These are phyloP conservation scores for Arenaria interpres DNA, from an alignment of 2,113 vertebrate genomes.

Conservation along the genomic window DNA sequence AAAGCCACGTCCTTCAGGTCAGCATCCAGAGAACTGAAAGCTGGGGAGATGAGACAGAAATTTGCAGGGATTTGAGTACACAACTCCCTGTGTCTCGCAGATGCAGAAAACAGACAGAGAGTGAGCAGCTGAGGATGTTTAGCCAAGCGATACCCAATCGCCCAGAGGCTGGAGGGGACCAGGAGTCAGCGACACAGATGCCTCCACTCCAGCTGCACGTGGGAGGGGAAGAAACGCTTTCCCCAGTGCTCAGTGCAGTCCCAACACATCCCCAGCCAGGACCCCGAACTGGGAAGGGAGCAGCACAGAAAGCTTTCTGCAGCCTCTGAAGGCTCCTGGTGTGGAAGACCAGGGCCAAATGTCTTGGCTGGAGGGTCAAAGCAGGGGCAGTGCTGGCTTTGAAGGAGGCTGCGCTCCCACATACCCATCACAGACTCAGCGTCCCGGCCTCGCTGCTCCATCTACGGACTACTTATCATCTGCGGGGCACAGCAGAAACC, in stretches of 20 bases:
- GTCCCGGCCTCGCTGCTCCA: fast-evolving
- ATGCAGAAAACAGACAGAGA: background rate
- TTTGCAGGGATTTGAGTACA: background rate
- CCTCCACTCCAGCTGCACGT: background rate
- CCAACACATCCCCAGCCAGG: background rate
- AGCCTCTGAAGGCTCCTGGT: background rate
- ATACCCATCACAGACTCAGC: background rate
- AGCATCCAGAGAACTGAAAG: background rate
- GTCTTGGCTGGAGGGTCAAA: background rate
- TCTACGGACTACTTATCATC: background rate
- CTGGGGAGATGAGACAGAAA: background rate
- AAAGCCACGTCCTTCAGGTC: background rate
- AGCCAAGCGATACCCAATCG: fast-evolving
- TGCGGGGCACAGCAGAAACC: background rate
- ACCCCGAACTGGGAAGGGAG: background rate
- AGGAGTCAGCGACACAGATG: background rate
- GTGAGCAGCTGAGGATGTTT: background rate
- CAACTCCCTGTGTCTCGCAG: background rate
- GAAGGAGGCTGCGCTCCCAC: background rate
- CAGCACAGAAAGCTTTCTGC: background rate
- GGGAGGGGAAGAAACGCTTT: background rate
- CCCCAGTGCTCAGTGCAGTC: background rate
- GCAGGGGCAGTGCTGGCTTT: background rate
- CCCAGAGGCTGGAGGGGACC: background rate
- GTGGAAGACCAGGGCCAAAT: background rate